phyloP scores from a whole-genome alignment of 2,797 vertebrate species.

The Platyrinchus mystaceus region DNA sequence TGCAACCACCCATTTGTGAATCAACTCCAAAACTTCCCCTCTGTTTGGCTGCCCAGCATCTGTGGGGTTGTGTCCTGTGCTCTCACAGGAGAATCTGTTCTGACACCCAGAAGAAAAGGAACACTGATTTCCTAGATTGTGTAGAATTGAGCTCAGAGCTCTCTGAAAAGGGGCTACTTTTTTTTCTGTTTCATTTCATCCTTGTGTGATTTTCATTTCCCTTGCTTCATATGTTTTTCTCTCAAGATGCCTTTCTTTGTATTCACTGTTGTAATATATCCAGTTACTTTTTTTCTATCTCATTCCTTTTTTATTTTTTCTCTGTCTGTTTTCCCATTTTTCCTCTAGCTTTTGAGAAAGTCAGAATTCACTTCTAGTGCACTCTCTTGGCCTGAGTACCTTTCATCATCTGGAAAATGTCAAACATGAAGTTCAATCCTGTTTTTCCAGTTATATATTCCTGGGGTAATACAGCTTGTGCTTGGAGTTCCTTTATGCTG shows the following conservation, averaged over 20 bases:
- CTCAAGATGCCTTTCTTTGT: not conserved
- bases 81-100: not conserved
- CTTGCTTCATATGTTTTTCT: not conserved
- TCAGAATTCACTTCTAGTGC: not conserved
- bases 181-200: not conserved
- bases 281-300: not conserved
- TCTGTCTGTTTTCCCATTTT: not conserved
- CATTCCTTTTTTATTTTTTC: not conserved
- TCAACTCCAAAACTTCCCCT: not conserved
- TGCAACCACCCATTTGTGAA: not conserved
- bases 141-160: not conserved
- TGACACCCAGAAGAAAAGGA: not conserved
- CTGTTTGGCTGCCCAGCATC: not conserved
- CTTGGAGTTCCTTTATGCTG: not conserved
- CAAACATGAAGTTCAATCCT: not conserved
- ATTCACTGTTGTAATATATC: not conserved
- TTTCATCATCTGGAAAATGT: not conserved
- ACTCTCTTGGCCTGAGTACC: not conserved
- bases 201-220: not conserved
- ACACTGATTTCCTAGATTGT: not conserved
- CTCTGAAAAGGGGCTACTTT: not conserved
- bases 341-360: not conserved
- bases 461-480: not conserved
- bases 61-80: not conserved
- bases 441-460: not conserved